Conservation (phyloP, 2,113 vertebrate genomes). For the Hepsetus odoe region DNA sequence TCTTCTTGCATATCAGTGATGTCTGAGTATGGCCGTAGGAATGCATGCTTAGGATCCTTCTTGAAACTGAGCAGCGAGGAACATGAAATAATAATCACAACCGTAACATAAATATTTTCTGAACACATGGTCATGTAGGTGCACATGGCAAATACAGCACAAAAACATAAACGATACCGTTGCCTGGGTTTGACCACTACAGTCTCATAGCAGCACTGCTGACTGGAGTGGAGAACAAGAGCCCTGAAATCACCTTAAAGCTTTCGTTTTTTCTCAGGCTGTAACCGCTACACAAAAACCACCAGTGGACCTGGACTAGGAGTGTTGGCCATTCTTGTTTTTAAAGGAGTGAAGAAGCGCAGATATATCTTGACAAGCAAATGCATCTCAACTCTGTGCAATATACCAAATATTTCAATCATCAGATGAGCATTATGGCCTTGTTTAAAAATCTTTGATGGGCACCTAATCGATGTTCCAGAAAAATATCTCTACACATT, state of each 20-base stretch:
- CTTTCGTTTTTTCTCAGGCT: too few species aligned
- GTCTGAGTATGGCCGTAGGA: slow-evolving; percentile 19
- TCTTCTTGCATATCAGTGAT: neutral
- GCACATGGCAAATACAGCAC: neutral
- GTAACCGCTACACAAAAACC: neutral
- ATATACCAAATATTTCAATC: too few species aligned
- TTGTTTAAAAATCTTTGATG: too few species aligned
- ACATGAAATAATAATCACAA: slow-evolving; percentile 15
- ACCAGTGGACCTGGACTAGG: neutral
- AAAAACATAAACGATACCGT: neutral
- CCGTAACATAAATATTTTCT: slow-evolving; percentile 1
- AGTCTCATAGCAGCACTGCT: neutral
- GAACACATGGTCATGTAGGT: neutral
- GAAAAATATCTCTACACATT: too few species aligned
- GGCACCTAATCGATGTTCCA: too few species aligned
- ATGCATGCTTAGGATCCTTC: slow-evolving; percentile 12
- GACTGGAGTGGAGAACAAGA: neutral
- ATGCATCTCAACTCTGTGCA: too few species aligned
- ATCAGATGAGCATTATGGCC: too few species aligned
- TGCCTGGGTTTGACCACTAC: neutral
- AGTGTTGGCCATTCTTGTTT: neutral
- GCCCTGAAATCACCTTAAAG: neutral
- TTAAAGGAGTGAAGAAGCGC: neutral
- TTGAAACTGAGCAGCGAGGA: slow-evolving; percentile 18
- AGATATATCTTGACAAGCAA: neutral